Base-by-base conservation (phyloP, 2,797 vertebrate genomes). In the Muraenolepis orangiensis region DNA sequence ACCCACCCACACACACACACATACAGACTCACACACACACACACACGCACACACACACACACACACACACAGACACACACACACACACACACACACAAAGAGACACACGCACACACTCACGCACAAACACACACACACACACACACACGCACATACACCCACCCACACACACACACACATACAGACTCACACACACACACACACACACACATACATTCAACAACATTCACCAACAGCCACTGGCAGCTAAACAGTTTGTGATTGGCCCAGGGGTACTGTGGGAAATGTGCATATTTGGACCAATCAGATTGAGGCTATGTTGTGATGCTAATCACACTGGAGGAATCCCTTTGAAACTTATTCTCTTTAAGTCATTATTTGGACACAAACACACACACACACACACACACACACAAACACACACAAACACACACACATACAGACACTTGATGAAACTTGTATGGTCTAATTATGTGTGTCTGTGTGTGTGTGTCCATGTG, bases 261-360 rank as follows among this genome's bases (percentile, higher is more conserved):
- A 72, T 66, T 36, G 71, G 72, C 78, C 85, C 82, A 87, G 78
- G 30, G 30, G 72, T 67, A 82, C 86, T 90, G 87, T 89, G 90
- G 90, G 90, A 91, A 91, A 83, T 87, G 83, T 87, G 86, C 85
- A 86, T 87, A 72, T 86, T 85, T 85, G 77, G 87, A 75, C 84
- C 83, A 85, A 87, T 90, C 82, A 82, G 81, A 91, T 81, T 76
- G 72, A 74, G 68, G 74, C 82, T 87, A 82, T 80, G 83, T 83
- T 80, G 76, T 78, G 83, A 82, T 84, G 72, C 79, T 70, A 83
- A 91, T 90, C 14, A 75, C 73, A 69, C 77, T 57, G 73, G 82
- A 80, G 82, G 86, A 89, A 87, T 87, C 80, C 80, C 23, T 77
- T 78, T 69, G 51, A 68, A 84, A 76, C 86, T 86, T 74, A 75